Evolutionary conservation across 2,888 invertebrate genomes (phyloP).

Genomic region (Sinohyriopsis cumingii): DNA sequence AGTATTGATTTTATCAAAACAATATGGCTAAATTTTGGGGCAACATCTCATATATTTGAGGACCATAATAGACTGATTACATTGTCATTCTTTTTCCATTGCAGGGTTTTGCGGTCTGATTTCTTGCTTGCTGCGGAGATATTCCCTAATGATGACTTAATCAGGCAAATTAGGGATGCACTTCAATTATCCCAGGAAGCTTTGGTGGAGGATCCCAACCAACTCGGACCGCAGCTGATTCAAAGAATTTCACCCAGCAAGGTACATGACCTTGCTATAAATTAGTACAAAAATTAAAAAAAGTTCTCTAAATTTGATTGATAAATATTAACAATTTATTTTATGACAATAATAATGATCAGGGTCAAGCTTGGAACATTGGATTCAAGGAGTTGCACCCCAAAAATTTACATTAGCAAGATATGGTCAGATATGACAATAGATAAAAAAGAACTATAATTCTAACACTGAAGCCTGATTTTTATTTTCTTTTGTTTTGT

Average conservation of each 20-base stretch:
- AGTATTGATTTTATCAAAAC: too few relatives aligned
- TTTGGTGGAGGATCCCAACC: slow-evolving; percentile 36
- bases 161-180: slow-evolving; percentile 42
- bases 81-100: not conserved
- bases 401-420: too few relatives aligned
- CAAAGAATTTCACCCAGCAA: slow-evolving; percentile 33
- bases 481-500: too few relatives aligned
- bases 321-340: too few relatives aligned
- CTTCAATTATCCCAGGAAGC: slow-evolving; percentile 56
- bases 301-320: too few relatives aligned
- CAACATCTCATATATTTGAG: not conserved
- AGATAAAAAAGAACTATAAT: too few relatives aligned
- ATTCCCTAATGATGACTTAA: slow-evolving; percentile 43
- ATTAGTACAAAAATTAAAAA: not conserved
- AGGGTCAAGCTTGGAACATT: too few relatives aligned
- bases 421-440: too few relatives aligned
- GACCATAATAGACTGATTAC: not conserved
- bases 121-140: slow-evolving; percentile 33
- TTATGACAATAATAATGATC: too few relatives aligned
- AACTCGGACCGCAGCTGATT: slow-evolving; percentile 42
- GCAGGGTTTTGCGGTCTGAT: slow-evolving; percentile 48
- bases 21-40: too few relatives aligned
- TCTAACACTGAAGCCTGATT: too few relatives aligned
- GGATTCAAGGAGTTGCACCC: too few relatives aligned
- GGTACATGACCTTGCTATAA: slow-evolving; percentile 17